phyloP scores from a whole-genome alignment of 1,140 invertebrate species.

The Calliphora vicina region DNA sequence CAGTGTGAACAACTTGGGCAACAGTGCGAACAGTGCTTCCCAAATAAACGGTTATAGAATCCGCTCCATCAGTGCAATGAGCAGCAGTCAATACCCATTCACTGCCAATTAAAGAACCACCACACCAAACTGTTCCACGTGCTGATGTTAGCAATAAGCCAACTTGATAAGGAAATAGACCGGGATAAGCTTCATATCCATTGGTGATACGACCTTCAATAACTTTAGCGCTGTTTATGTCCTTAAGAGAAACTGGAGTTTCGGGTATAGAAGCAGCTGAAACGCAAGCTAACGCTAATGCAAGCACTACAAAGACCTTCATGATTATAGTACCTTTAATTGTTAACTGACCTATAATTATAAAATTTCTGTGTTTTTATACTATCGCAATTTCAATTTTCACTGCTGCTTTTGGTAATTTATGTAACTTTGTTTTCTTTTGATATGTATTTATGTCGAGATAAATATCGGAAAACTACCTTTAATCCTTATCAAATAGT shows the following conservation, averaged over 20 bases:
- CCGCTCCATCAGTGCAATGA: slow-evolving; percentile 63
- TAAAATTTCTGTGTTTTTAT: neutral
- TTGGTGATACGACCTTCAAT: slow-evolving; percentile 4
- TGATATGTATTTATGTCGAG: too few species aligned
- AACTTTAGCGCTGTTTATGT: neutral
- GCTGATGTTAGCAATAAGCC: neutral
- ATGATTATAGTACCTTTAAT: too few species aligned
- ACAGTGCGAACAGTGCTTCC: slow-evolving; percentile 45
- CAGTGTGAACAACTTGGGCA: slow-evolving; percentile 42
- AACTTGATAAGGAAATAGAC: slow-evolving; percentile 37
- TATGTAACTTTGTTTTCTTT: too few species aligned
- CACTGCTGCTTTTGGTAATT: too few species aligned
- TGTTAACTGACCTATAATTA: neutral
- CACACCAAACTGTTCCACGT: slow-evolving; percentile 61
- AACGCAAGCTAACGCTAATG: slow-evolving; percentile 50
- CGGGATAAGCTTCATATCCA: slow-evolving; percentile 44
- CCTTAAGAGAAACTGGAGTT: slow-evolving; percentile 40
- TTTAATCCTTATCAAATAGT: too few species aligned
- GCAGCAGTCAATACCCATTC: slow-evolving; percentile 53
- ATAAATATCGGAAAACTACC: too few species aligned
- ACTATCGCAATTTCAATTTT: too few species aligned
- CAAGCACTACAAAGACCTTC: too few species aligned
- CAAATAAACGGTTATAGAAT: too few species aligned
- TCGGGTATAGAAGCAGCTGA: slow-evolving; percentile 49
- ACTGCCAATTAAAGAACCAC: slow-evolving; percentile 67